A percentile compares a stretch with the other conserved stretches of the same genome.
Evolutionary conservation across 2,888 invertebrate genomes (phyloP).

Genomic region (Coremacera marginata): DNA sequence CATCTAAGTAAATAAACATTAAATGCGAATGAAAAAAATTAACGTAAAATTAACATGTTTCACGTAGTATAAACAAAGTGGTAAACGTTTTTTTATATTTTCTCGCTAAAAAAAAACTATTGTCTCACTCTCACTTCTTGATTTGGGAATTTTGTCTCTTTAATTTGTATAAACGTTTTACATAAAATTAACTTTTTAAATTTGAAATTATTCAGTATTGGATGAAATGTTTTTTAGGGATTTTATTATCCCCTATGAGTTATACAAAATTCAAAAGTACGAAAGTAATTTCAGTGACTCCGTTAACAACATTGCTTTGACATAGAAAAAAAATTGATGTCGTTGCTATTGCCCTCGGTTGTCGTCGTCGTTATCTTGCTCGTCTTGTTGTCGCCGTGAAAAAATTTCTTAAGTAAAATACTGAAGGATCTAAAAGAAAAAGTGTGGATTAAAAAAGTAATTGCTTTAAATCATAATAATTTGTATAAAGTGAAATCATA

Average conservation of each 20-base stretch:
- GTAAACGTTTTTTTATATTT: too few species aligned
- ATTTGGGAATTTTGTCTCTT: too few species aligned
- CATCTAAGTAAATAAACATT: too few species aligned
- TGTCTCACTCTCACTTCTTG: too few species aligned
- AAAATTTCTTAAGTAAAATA: constrained; percentile 18
- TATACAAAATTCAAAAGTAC: background rate
- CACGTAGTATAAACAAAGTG: too few species aligned
- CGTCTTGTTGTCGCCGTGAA: constrained; percentile 16
- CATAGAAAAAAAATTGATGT: constrained; percentile 16
- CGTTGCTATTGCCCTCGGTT: constrained; percentile 23
- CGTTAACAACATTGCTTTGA: background rate
- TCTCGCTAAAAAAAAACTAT: too few species aligned
- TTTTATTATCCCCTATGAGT: background rate
- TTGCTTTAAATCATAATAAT: background rate
- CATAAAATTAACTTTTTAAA: too few species aligned
- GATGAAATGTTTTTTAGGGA: background rate
- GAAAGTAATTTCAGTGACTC: background rate
- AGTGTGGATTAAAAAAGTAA: background rate
- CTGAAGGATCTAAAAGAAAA: background rate
- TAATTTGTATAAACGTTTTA: too few species aligned
- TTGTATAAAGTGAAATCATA: background rate
- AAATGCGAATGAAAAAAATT: too few species aligned
- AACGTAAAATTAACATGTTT: too few species aligned
- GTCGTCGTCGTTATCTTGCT: background rate
- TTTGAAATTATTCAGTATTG: too few species aligned